Evolutionary conservation across 2,113 vertebrate species (phyloP).

Genomic region (Crypturellus undulatus): DNA sequence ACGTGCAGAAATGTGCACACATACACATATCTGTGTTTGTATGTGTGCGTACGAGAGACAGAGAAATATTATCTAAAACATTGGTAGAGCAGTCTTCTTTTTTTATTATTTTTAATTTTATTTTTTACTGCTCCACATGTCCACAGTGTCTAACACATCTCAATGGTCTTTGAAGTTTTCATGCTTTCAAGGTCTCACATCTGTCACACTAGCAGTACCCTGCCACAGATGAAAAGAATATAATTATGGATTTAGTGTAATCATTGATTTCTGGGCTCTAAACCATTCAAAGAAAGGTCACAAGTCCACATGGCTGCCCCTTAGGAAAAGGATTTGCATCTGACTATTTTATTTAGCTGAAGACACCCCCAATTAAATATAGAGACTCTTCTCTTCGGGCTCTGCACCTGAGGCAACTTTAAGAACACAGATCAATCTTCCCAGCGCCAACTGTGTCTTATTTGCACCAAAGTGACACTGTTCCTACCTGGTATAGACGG

Average conservation of each 20-base stretch:
- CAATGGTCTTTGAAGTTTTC: conserved; percentile 55
- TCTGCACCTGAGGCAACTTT: conserved; percentile 51
- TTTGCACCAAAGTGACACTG: not conserved
- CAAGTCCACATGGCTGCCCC: conserved; percentile 43
- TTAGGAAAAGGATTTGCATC: conserved; percentile 67
- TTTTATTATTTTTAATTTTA: not conserved
- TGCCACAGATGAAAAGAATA: conserved; percentile 65
- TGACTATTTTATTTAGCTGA: conserved; percentile 23
- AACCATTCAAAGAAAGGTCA: conserved; percentile 70
- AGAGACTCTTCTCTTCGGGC: not conserved
- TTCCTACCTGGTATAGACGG: conserved; percentile 1
- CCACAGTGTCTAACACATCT: conserved; percentile 37
- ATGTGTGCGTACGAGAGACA: not conserved
- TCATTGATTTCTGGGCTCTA: conserved; percentile 70
- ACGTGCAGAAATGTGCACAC: fast-evolving
- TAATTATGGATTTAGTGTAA: conserved; percentile 73
- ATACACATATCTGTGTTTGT: fast-evolving
- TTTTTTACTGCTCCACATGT: conserved; percentile 40
- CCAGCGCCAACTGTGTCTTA: not conserved
- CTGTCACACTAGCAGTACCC: conserved; percentile 42
- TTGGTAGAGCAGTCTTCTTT: not conserved
- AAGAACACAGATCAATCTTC: not conserved
- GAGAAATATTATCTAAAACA: not conserved
- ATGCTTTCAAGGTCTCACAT: conserved; percentile 63
- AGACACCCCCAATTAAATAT: conserved; percentile 49